These are phyloP conservation scores for Campoplex nolae DNA, from an alignment of 2,888 invertebrate genomes.

Conservation along the genomic window DNA sequence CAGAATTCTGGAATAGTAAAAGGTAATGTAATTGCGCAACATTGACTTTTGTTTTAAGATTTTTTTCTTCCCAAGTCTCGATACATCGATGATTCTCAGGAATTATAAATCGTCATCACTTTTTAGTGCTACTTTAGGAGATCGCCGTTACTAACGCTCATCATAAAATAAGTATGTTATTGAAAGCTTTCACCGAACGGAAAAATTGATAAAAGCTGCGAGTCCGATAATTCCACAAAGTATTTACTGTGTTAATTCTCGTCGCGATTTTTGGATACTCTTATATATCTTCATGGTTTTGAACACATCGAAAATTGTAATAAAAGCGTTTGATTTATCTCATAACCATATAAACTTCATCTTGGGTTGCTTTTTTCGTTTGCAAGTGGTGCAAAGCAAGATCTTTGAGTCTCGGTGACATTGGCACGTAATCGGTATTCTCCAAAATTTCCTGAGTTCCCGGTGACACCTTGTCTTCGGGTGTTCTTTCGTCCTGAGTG, in stretches of 20 bases:
- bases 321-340: constrained; percentile 69
- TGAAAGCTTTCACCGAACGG: neutral
- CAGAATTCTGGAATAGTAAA: neutral
- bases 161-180: neutral
- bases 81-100: neutral
- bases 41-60: constrained; percentile 7
- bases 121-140: neutral
- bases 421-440: constrained; percentile 81
- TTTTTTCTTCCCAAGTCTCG: neutral
- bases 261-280: neutral
- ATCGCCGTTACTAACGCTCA: neutral
- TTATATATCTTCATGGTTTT: neutral
- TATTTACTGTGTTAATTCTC: neutral
- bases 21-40: neutral
- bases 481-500: constrained; percentile 75
- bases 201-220: neutral
- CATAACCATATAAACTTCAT: constrained; percentile 82
- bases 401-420: constrained; percentile 81
- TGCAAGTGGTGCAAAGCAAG: constrained; percentile 73
- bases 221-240: neutral
- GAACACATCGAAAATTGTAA: neutral
- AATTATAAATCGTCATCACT: neutral
- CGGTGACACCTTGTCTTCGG: constrained; percentile 72
- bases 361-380: constrained; percentile 73
- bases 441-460: constrained; percentile 70